Percentiles rank a stretch among this genome's conserved stretches.
These are phyloP conservation scores for Brevimyrus niger DNA, from an alignment of 2,113 vertebrate species.

Conservation along the genomic window DNA sequence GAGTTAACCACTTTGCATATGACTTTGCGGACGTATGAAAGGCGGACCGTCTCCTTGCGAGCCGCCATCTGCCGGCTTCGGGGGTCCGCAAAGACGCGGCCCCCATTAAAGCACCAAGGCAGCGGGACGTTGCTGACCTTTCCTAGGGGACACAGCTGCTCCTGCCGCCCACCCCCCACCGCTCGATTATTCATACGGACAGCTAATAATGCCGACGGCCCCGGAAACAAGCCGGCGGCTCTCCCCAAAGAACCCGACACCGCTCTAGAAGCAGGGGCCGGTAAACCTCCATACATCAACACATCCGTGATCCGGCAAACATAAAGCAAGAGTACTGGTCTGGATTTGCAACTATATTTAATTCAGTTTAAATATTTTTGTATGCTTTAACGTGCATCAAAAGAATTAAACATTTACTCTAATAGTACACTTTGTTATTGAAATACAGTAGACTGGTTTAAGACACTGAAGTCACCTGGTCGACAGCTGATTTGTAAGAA, in stretches of 20 bases:
- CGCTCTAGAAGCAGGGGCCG: background rate
- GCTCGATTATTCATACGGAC: background rate
- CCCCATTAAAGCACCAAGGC: slow-evolving; percentile 2
- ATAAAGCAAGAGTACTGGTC: background rate
- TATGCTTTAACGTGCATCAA: background rate
- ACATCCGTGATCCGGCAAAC: background rate
- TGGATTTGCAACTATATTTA: background rate
- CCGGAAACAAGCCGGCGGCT: background rate
- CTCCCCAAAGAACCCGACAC: background rate
- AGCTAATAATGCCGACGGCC: background rate
- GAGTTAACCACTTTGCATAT: background rate
- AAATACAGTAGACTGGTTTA: background rate
- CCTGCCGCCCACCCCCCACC: background rate
- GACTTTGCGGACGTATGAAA: background rate
- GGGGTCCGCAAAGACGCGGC: background rate
- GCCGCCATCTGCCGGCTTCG: background rate
- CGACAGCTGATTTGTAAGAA: background rate
- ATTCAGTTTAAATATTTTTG: background rate
- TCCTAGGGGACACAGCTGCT: slow-evolving; percentile 22
- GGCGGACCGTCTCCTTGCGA: background rate
- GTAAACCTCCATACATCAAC: too few relatives aligned
- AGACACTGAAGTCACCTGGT: background rate
- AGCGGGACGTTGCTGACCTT: slow-evolving; percentile 20
- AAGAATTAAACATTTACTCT: background rate
- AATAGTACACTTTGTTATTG: background rate